phyloP scores from a whole-genome alignment of 2,797 vertebrate genomes.

The Urophycis tenuis region DNA sequence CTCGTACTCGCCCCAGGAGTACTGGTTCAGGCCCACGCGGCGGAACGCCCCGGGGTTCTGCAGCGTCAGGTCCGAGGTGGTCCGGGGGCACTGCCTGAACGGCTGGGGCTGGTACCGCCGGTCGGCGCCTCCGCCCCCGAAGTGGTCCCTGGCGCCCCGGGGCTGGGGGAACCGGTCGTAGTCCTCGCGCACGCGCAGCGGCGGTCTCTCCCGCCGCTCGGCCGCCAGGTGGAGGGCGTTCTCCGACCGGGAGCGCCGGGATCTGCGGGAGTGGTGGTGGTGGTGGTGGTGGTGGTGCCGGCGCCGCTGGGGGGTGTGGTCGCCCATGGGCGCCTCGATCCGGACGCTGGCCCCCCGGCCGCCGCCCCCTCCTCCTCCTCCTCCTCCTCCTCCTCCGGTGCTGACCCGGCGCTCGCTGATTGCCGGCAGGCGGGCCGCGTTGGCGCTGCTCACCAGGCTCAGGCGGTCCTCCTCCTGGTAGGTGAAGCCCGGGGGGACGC shows the following conservation, averaged over 20 bases:
- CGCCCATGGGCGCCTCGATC: conserved; percentile 67
- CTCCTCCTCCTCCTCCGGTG: conserved; percentile 65
- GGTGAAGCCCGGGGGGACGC: conserved; percentile 84
- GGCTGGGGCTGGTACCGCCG: conserved; percentile 72
- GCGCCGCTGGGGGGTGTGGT: conserved; percentile 77
- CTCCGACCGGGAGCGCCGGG: conserved; percentile 89
- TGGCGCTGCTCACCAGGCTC: conserved; percentile 74
- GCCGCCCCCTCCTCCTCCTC: conserved; percentile 38
- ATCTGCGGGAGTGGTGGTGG: conserved; percentile 79
- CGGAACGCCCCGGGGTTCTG: conserved; percentile 85
- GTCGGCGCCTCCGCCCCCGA: conserved; percentile 59
- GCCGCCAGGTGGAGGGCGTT: conserved; percentile 90
- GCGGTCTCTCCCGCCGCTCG: conserved; percentile 73
- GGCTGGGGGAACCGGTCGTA: conserved; percentile 84
- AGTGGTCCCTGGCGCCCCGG: conserved; percentile 73
- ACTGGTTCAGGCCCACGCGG: conserved; percentile 75
- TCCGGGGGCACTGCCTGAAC: conserved; percentile 88
- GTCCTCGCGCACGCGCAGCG: conserved; percentile 79
- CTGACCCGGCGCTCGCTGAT: conserved; percentile 78
- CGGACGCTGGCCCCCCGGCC: conserved; percentile 50
- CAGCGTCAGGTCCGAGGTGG: conserved; percentile 91
- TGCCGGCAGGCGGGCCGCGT: conserved; percentile 75
- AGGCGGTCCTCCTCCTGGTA: conserved; percentile 80
- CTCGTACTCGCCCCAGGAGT: conserved; percentile 80
- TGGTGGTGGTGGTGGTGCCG: conserved; percentile 60